Conservation (phyloP, 2,113 vertebrate genomes). For the Equus przewalskii region DNA sequence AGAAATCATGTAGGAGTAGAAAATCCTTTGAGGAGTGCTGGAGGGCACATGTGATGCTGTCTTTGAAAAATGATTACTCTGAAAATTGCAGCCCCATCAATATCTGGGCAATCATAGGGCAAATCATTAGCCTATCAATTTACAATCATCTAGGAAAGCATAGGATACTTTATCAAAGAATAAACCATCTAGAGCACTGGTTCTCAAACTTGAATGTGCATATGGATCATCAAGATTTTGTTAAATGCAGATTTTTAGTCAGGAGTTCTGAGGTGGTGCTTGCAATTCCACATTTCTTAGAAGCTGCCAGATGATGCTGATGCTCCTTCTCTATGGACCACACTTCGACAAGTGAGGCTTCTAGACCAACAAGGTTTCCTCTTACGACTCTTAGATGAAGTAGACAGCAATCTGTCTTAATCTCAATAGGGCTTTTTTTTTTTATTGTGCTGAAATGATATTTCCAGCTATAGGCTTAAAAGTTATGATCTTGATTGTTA, state of each 20-base stretch:
- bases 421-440: neutral
- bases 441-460: neutral
- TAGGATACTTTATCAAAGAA: neutral
- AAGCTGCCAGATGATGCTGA: neutral
- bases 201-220: neutral
- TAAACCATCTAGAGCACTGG: neutral
- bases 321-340: neutral
- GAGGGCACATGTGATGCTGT: neutral
- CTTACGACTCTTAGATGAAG: neutral
- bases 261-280: neutral
- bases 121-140: conserved; percentile 47
- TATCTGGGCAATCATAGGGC: conserved; percentile 24
- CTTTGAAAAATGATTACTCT: neutral
- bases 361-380: neutral
- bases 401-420: neutral
- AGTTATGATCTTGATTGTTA: neutral
- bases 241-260: neutral
- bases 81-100: neutral
- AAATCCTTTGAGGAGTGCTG: neutral
- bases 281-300: neutral
- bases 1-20: neutral
- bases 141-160: neutral
- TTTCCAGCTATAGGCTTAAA: neutral
- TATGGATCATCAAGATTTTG: neutral
- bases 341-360: neutral